Evolutionary conservation across 1,140 invertebrate species (phyloP).

Genomic region (Ridgeia piscesae): DNA sequence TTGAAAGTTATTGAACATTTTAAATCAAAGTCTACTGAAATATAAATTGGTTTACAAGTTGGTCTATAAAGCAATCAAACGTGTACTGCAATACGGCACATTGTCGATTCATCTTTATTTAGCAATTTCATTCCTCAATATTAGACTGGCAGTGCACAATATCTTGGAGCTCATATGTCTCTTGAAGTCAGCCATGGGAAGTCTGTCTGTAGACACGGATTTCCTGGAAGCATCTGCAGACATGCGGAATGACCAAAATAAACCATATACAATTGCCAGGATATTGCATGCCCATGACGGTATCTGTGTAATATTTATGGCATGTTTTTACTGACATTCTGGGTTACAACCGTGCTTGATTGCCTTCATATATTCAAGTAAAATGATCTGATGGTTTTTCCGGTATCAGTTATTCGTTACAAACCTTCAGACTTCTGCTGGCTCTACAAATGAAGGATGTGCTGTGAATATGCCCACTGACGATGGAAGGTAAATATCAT

Average conservation of each 20-base stretch:
- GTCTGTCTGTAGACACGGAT: not conserved
- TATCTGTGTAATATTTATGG: not conserved
- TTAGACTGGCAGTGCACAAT: not conserved
- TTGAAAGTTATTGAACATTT: too few species aligned
- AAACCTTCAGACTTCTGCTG: not conserved
- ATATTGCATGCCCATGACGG: too few species aligned
- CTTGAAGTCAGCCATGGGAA: not conserved
- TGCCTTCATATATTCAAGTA: not conserved
- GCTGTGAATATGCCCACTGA: not conserved
- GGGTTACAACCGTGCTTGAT: not conserved
- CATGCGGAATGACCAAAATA: not conserved
- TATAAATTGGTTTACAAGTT: too few species aligned
- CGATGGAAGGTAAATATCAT: not conserved
- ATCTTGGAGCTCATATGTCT: not conserved
- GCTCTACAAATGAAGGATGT: not conserved
- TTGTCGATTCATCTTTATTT: too few species aligned
- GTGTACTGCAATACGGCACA: too few species aligned
- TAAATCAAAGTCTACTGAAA: too few species aligned
- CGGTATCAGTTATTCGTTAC: not conserved
- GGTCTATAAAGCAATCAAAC: too few species aligned
- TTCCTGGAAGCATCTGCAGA: not conserved
- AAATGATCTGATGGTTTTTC: not conserved
- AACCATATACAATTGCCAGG: not conserved
- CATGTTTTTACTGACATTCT: not conserved
- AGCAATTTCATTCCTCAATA: not conserved